These are phyloP conservation scores for Chymomyza fuscimana DNA, from an alignment of 2,888 invertebrate species.

Conservation along the genomic window DNA sequence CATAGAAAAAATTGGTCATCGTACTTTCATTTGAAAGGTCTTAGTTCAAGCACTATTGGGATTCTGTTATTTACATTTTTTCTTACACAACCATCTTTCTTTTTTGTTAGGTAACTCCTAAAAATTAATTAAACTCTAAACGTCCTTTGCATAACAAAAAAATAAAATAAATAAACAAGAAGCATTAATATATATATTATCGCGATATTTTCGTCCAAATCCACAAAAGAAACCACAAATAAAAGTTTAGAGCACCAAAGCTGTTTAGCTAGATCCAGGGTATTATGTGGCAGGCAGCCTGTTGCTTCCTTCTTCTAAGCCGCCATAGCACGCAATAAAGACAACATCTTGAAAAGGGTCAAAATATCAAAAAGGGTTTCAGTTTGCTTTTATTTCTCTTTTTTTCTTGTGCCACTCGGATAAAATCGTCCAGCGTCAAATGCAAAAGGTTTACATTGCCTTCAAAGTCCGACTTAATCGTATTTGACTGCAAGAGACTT, in stretches of 20 bases:
- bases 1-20: too few relatives aligned
- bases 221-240: background rate
- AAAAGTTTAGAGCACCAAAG: background rate
- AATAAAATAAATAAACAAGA: constrained; percentile 47
- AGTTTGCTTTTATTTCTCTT: background rate
- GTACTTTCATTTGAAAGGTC: too few relatives aligned
- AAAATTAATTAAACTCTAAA: too few relatives aligned
- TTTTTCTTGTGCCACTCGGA: constrained; percentile 4
- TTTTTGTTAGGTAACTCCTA: too few relatives aligned
- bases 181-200: constrained; percentile 54
- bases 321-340: constrained; percentile 65
- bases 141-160: constrained; percentile 29
- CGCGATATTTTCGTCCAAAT: constrained; percentile 58
- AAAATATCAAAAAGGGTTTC: constrained; percentile 61
- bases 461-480: constrained; percentile 50
- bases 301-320: constrained; percentile 53
- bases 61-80: too few relatives aligned
- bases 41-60: too few relatives aligned
- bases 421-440: background rate
- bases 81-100: too few relatives aligned
- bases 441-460: constrained; percentile 1
- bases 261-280: background rate
- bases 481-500: constrained; percentile 28
- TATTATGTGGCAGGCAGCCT: constrained; percentile 24
- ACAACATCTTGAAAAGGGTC: constrained; percentile 75